Percentiles rank a stretch among this genome's conserved stretches.
phyloP scores from a whole-genome alignment of 2,888 invertebrate species.

The Eudemis profundana region DNA sequence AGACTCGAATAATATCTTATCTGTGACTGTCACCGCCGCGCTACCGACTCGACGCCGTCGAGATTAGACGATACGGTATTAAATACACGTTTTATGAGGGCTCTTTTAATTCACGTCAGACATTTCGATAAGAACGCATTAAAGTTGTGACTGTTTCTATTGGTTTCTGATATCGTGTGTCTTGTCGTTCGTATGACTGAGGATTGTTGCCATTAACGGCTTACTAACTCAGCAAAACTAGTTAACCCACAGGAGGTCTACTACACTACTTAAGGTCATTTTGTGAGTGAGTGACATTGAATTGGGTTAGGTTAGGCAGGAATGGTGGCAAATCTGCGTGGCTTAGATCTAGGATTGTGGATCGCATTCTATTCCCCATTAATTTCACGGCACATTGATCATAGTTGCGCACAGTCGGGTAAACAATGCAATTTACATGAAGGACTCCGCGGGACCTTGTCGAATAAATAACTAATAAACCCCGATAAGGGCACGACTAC shows the following conservation, averaged over 20 bases:
- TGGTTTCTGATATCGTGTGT: conserved; percentile 20
- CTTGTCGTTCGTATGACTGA: too few species aligned
- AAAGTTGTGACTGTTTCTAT: conserved; percentile 21
- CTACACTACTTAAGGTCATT: background rate
- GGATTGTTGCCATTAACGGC: too few species aligned
- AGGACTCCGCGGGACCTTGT: conserved; percentile 61
- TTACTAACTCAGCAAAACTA: too few species aligned
- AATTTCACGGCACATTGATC: conserved; percentile 36
- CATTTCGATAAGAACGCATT: conserved; percentile 21
- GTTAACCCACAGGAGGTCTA: too few species aligned
- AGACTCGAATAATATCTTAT: too few species aligned
- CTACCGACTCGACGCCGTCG: conserved; percentile 43
- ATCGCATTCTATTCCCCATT: conserved; percentile 15
- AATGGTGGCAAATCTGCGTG: background rate
- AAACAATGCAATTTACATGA: conserved; percentile 72
- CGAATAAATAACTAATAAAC: conserved; percentile 81
- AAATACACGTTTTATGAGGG: conserved; percentile 31
- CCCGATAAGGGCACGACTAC: conserved; percentile 68
- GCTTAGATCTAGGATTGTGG: background rate
- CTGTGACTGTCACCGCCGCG: conserved; percentile 41
- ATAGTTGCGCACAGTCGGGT: conserved; percentile 40
- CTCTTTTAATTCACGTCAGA: conserved; percentile 33
- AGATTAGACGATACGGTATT: conserved; percentile 31
- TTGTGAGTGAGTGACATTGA: background rate
- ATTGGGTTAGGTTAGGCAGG: background rate